These are phyloP conservation scores for Mycogona germanica DNA, from an alignment of 2,888 invertebrate genomes.

Conservation along the genomic window DNA sequence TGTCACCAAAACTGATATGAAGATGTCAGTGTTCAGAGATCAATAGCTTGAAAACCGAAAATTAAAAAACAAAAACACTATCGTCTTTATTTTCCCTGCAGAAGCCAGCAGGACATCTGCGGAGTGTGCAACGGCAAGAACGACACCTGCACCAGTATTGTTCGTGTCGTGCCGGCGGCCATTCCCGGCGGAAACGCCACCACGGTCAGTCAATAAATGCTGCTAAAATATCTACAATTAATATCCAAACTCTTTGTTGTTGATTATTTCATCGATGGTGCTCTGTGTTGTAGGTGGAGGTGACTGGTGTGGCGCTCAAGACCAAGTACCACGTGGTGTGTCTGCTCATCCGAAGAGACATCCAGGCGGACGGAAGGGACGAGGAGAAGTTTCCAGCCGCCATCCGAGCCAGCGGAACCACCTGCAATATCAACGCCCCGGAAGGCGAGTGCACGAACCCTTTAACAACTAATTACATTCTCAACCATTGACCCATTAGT, in stretches of 20 bases:
- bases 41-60: too few species aligned
- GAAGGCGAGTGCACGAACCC: constrained; percentile 1
- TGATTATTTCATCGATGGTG: not conserved
- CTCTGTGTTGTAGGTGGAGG: constrained; percentile 3
- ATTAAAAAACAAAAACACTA: too few species aligned
- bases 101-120: constrained; percentile 19
- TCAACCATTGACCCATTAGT: not conserved
- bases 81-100: not conserved
- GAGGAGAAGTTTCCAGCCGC: constrained; percentile 11
- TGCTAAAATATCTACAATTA: not conserved
- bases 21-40: too few species aligned
- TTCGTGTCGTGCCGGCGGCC: constrained; percentile 18
- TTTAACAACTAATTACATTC: not conserved
- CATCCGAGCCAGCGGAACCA: not conserved
- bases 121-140: constrained; percentile 23
- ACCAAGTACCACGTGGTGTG: constrained; percentile 12
- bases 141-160: constrained; percentile 19
- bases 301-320: constrained; percentile 9
- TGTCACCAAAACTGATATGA: too few species aligned
- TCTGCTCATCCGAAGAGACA: constrained; percentile 8
- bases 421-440: constrained; percentile 4
- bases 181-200: constrained; percentile 19
- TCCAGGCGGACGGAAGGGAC: constrained; percentile 5
- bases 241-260: not conserved
- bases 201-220: constrained; percentile 19